Evolutionary conservation across 2,888 invertebrate species (phyloP).

Genomic region (Drosophila subsilvestris): DNA sequence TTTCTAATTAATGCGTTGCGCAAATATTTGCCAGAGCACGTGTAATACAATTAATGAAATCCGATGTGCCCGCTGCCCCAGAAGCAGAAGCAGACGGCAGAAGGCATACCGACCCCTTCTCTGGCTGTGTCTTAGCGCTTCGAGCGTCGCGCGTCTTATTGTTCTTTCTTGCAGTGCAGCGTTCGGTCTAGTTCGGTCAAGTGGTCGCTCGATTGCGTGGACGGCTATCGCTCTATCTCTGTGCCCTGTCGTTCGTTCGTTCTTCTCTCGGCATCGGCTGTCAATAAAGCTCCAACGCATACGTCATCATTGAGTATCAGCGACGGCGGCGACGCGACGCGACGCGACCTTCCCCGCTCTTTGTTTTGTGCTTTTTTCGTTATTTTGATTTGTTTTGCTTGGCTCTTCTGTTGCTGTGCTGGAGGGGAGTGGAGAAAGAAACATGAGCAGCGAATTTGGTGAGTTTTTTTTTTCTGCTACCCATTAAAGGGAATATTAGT

Average conservation of each 20-base stretch:
- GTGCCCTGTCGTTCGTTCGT: conserved; percentile 4
- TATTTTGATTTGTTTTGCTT: conserved; percentile 9
- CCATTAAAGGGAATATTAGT: background rate
- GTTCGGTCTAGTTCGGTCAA: conserved; percentile 15
- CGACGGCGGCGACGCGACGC: conserved; percentile 1
- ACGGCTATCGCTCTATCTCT: conserved; percentile 3
- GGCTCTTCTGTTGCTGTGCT: conserved; percentile 7
- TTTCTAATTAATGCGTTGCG: conserved; percentile 47
- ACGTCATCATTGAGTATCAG: conserved; percentile 30
- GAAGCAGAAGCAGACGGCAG: no score
- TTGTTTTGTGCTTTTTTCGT: conserved; percentile 17
- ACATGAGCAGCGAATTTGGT: conserved; percentile 59
- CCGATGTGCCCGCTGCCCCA: background rate
- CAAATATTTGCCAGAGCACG: conserved; percentile 42
- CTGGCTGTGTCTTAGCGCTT: conserved; percentile 8
- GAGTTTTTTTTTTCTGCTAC: conserved; percentile 26
- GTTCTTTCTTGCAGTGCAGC: conserved; percentile 7
- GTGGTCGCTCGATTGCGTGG: conserved; percentile 14
- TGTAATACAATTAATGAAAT: conserved; percentile 41
- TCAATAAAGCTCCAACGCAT: conserved; percentile 17
- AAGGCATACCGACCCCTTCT: background rate
- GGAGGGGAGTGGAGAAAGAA: background rate
- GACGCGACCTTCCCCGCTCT: no score
- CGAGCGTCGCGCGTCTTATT: conserved; percentile 19
- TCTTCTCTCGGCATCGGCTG: conserved; percentile 23